Evolutionary conservation across 2,888 invertebrate genomes (phyloP).

Genomic region (Sepioteuthis lessoniana): DNA sequence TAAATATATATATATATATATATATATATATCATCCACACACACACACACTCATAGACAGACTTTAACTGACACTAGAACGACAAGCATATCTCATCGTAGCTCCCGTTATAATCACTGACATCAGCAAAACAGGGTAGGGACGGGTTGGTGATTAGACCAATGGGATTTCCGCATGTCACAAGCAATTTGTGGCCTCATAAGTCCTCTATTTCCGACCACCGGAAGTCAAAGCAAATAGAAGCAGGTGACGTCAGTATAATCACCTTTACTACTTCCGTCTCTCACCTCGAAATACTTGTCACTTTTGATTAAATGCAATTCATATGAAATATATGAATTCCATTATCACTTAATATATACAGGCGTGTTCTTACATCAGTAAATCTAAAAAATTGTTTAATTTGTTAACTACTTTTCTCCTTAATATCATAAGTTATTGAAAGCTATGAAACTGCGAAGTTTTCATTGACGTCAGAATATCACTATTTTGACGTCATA

Average conservation of each 20-base stretch:
- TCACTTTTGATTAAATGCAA: not conserved
- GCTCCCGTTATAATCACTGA: not conserved
- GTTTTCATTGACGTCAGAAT: not conserved
- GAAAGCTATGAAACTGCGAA: not conserved
- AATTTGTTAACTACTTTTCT: not conserved
- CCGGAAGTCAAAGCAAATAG: not conserved
- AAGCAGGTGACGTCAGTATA: not conserved
- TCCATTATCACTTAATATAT: not conserved
- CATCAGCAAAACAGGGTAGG: not conserved
- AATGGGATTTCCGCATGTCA: not conserved
- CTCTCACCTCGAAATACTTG: not conserved
- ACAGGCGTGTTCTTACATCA: not conserved
- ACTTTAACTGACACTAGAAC: not conserved
- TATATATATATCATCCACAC: no score
- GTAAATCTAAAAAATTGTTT: not conserved
- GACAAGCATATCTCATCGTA: not conserved
- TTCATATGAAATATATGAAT: not conserved
- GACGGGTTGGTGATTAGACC: not conserved
- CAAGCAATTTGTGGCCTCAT: not conserved
- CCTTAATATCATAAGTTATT: not conserved
- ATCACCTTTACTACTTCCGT: not conserved
- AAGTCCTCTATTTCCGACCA: not conserved
- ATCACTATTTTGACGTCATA: not conserved
- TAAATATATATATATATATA: no score
- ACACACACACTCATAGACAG: no score